phyloP scores from a whole-genome alignment of 2,888 invertebrate genomes.

The Pristionchus exspectatus region DNA sequence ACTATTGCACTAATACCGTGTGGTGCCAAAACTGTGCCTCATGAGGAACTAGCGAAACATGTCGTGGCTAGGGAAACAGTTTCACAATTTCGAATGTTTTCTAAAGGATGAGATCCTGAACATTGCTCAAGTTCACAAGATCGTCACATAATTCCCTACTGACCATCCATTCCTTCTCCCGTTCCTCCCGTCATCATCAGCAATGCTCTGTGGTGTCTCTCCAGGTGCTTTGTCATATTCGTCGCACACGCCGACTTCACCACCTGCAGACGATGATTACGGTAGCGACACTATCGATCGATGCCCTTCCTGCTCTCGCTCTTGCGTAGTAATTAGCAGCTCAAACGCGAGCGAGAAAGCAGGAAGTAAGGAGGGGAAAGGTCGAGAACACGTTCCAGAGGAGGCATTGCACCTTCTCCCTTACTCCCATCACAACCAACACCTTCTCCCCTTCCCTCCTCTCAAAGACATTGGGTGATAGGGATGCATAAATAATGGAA shows the following conservation, averaged over 20 bases:
- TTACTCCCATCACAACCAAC: constrained; percentile 4
- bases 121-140: background rate
- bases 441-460: background rate
- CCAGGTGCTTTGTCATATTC: constrained; percentile 72
- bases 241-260: constrained; percentile 71
- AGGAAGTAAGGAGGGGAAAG: constrained; percentile 2
- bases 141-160: background rate
- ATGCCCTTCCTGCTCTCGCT: background rate
- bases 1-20: background rate
- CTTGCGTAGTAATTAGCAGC: constrained; percentile 11
- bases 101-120: background rate
- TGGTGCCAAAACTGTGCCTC: background rate
- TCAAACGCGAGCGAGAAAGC: constrained; percentile 24
- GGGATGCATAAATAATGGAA: background rate
- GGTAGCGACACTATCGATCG: constrained; percentile 36
- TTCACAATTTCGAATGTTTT: background rate
- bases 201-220: constrained; percentile 63
- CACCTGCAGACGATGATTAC: constrained; percentile 58
- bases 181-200: background rate
- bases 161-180: background rate
- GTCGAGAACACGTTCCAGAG: constrained; percentile 27
- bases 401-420: background rate
- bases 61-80: background rate
- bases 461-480: background rate
- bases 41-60: background rate